Evolutionary conservation across 2,888 invertebrate genomes (phyloP), one percentile per base, ranked within the genome.

Genomic region (Tenthredo distinguenda): DNA sequence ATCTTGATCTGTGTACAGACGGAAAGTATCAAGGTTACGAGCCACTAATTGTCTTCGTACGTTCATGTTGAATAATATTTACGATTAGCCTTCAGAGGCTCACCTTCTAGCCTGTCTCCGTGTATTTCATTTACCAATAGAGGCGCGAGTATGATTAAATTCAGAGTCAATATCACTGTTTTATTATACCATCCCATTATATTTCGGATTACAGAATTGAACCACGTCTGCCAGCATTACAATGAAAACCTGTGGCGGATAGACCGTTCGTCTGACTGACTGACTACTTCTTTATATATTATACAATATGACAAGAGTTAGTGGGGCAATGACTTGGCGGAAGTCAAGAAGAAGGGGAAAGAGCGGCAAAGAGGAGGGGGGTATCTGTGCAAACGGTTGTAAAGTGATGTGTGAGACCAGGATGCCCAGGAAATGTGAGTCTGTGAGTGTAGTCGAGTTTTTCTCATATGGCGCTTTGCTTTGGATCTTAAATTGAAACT

Each of bases 1-100:
- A 12, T 90, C 86, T 81, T 90, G 89, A 85, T 93, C 94, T 94
- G 71, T n/a, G n/a, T n/a, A 74, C 5, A n/a, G 18, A 71, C 9
- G 9, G 71, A 1, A 74, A 43, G 21, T 10, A 62, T 21, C 12
- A 12, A 10, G 2, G 10, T 26, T 12, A 62, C 26, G 26, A 26
- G 15, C 15, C 34, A n/a, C 10, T 26, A 12, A 65, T 26, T 65
- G 0, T 12, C 31, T 31, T 26, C 10, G 31, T 31, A 15, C 15
- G 3, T 34, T 34, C 12, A 18, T 4, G 34, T 18, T 34, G 10
- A 6, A 7, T 40, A 37, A 74, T 74, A 43, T 43, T 74, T 37
- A 72, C 18, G 1, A 37, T 71, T 18, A 7, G n/a, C 9, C 21
- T 72, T 43, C 6, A 7, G 26, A n/a, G 37, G 10, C 74, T 43